Evolutionary conservation across 2,888 invertebrate genomes (phyloP), one percentile per base, ranked within the genome.

Genomic region (Lasioglossum calceatum): DNA sequence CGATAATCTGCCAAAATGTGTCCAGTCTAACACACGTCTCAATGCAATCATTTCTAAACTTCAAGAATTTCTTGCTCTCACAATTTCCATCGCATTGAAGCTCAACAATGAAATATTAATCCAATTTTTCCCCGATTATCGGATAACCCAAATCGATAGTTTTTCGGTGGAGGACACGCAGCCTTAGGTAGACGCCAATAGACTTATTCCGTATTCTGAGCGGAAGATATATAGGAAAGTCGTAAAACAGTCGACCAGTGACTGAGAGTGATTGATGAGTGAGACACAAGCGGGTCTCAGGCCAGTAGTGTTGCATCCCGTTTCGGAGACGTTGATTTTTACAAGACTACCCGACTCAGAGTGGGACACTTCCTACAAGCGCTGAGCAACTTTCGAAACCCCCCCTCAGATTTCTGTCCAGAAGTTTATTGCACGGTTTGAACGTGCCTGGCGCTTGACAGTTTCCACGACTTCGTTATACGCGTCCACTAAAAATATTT

Each of bases 241-340:
- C 70, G 70, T 70, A 39, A 70, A 70, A 23, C 39, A 70, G 39
- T 70, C 70, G 39, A 39, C 23, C 23, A n/a, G 39, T 12, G 23
- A 70, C 70, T 58, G 23, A 10, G 23, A 70, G 10, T 70, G 70
- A 70, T 39, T n/a, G 70, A 64, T 32, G 64, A 32, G 5, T 1
- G 70, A 23, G 39, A 39, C 70, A 39, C 10, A 23, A 23, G 23
- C 70, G n/a, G 70, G 39, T 70, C 70, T n/a, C 39, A 19, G 64
- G 32, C 19, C 32, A 7, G 64, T 19, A 16, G 36, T 32, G 64
- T 32, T 8, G 64, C 64, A 19, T 64, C 64, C 64, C 39, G 36
- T 70, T 70, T 64, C 32, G 16, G 36, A n/a, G 58, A 58, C 58
- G 58, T n/a, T 58, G 58, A 70, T 70, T 70, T 70, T 70, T 39